Evolutionary conservation across 2,888 invertebrate species (phyloP), one percentile per base, ranked within the genome.

Genomic region (Drosophila longiperda): DNA sequence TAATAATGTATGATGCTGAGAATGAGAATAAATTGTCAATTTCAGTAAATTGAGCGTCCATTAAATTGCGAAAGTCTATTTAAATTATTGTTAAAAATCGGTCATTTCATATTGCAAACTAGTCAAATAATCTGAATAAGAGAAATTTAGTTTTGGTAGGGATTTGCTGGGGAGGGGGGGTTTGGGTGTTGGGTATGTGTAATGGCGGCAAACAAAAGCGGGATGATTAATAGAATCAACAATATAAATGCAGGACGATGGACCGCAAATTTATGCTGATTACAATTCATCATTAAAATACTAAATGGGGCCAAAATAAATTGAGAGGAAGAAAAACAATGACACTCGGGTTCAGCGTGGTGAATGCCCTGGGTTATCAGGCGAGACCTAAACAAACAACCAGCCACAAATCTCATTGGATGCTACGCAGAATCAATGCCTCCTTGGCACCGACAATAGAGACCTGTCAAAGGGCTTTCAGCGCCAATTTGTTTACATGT

Each of bases 401-500:
- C 66, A 66, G 78, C 80, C 79, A 60, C 83, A 80, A 83, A 78
- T 75, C 78, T 53, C 52, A 65, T 66, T 75, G 52, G 63, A 72
- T 66, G 67, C 57, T 54, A 72, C 49, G 61, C 65, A 66, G 67
- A 66, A 68, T 75, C 75, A 66, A 78, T 75, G 75, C 68, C 65
- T 55, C 23, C 42, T 52, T 63, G 36, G 34, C 57, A 33, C 23
- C 54, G 53, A 70, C 82, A 73, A 81, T 71, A 76, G 76, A 48
- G 67, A 55, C 75, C 70, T 73, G 68, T 85, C 83, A 85, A 75
- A 77, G 62, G 63, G 68, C 82, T 76, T 86, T 88, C 82, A 86
- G 71, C 78, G 71, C 86, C 88, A 86, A 86, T 86, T 88, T 83
- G 88, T 83, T 88, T 86, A 82, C 86, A 82, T 83, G 88, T 76